These are phyloP conservation scores for Betta splendens DNA, from an alignment of 2,797 vertebrate species.

Conservation along the genomic window DNA sequence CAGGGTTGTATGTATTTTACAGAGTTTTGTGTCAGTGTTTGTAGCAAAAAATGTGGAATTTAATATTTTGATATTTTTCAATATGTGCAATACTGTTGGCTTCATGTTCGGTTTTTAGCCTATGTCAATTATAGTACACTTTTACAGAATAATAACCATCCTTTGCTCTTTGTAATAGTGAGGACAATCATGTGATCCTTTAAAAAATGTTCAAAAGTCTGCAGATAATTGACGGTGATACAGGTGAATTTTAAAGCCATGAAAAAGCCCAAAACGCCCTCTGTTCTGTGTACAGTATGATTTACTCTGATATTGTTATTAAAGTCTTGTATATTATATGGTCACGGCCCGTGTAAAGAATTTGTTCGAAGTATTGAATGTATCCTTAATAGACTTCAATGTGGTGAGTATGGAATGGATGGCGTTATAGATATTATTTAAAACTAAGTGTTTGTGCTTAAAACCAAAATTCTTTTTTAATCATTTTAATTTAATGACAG, in stretches of 20 bases:
- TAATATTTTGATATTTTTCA: conserved; percentile 69
- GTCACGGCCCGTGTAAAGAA: conserved; percentile 66
- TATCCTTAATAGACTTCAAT: conserved; percentile 8
- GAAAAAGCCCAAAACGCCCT: conserved; percentile 56
- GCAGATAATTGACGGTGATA: conserved; percentile 22
- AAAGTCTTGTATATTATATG: conserved; percentile 69
- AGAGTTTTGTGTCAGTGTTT: conserved; percentile 68
- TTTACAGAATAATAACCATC: conserved; percentile 16
- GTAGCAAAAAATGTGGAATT: conserved; percentile 60
- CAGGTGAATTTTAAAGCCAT: conserved; percentile 54
- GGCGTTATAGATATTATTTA: not conserved
- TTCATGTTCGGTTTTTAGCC: conserved; percentile 34
- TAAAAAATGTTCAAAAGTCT: conserved; percentile 24
- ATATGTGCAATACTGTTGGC: conserved; percentile 72
- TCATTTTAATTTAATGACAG: conserved; percentile 1
- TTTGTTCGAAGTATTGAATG: conserved; percentile 39
- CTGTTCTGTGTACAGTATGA: conserved; percentile 57
- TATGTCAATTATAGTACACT: conserved; percentile 28
- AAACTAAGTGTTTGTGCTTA: not conserved
- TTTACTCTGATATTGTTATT: conserved; percentile 71
- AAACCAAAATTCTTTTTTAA: not conserved
- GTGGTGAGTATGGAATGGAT: not conserved
- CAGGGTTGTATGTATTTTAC: conserved; percentile 63
- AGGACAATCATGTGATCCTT: conserved; percentile 67
- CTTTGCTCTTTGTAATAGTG: conserved; percentile 35